phyloP scores from a whole-genome alignment of 92 coral and sea anemone genomes.

The Parazoanthus atlanticus region DNA sequence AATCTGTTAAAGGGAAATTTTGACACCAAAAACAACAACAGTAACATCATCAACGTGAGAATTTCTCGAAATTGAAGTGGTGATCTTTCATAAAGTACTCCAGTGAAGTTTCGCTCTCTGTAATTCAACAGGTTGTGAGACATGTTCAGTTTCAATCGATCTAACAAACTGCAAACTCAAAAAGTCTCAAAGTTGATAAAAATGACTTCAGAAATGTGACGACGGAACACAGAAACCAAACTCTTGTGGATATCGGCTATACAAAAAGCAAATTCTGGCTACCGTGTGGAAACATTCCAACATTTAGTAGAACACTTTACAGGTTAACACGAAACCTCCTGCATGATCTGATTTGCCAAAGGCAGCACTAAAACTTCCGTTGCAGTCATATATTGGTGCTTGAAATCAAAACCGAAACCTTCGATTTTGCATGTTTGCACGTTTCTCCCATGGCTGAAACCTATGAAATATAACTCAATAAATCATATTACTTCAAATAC shows the following conservation, averaged over 20 bases:
- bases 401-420: background rate
- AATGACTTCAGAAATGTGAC: background rate
- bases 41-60: too few relatives aligned
- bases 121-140: background rate
- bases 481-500: background rate
- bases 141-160: background rate
- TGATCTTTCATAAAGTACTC: background rate
- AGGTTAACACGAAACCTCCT: background rate
- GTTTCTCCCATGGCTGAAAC: background rate
- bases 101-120: background rate
- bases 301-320: background rate
- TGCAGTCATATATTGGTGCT: constrained; percentile 7
- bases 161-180: background rate
- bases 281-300: constrained; percentile 11
- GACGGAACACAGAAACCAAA: background rate
- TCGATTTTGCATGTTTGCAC: constrained; percentile 29
- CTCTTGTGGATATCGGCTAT: too few relatives aligned
- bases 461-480: background rate
- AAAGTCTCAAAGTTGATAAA: background rate
- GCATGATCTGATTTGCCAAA: background rate
- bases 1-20: too few relatives aligned
- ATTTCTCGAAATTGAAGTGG: too few relatives aligned
- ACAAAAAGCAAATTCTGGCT: background rate
- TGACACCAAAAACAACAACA: too few relatives aligned
- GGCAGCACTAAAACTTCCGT: constrained; percentile 8